Conservation (phyloP, 1,140 invertebrate species). For the Magallana ariakensis region DNA sequence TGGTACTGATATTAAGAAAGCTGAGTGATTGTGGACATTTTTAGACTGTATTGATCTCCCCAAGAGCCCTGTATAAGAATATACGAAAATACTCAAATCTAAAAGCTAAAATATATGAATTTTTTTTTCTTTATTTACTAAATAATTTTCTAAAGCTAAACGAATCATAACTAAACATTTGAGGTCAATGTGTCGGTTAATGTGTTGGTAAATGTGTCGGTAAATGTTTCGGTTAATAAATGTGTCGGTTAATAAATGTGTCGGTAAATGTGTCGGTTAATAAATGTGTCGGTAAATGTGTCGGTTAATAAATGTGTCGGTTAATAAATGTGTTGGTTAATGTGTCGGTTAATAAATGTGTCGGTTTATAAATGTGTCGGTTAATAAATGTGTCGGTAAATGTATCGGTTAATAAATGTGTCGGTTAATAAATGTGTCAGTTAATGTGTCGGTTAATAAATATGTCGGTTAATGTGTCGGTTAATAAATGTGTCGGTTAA, state of each 20-base stretch:
- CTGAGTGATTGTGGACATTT: too few relatives aligned
- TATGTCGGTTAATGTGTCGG: too few relatives aligned
- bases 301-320: constrained; percentile 46
- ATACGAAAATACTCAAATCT: too few relatives aligned
- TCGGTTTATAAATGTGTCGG: constrained; percentile 45
- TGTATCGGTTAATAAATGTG: constrained; percentile 44
- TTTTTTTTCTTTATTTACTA: too few relatives aligned
- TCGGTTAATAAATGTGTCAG: constrained; percentile 49
- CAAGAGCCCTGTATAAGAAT: too few relatives aligned
- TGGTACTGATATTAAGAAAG: too few relatives aligned
- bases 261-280: neutral
- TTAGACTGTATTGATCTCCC: too few relatives aligned
- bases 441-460: constrained; percentile 49
- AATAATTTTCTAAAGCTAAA: too few relatives aligned
- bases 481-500: neutral
- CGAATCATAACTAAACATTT: too few relatives aligned
- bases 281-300: constrained; percentile 47
- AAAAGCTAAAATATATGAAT: too few relatives aligned
- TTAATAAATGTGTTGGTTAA: constrained; percentile 48
- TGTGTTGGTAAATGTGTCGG: neutral
- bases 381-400: constrained; percentile 49
- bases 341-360: constrained; percentile 39
- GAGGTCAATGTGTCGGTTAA: neutral
- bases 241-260: constrained; percentile 35
- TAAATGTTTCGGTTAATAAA: constrained; percentile 33